phyloP scores from a whole-genome alignment of 2,113 vertebrate species.

The Neopipo cinnamomea region DNA sequence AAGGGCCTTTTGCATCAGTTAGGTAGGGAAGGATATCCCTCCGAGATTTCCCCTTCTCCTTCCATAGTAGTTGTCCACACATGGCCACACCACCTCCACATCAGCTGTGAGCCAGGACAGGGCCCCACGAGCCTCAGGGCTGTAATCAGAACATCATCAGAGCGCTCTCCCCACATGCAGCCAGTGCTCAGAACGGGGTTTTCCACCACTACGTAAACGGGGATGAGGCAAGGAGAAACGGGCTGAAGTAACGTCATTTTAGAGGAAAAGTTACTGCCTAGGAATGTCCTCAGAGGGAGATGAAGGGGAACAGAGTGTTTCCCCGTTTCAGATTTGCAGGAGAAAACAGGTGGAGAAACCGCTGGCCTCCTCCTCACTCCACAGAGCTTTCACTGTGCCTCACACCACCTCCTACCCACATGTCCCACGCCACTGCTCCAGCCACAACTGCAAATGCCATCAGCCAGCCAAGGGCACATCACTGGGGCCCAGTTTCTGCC shows the following conservation, averaged over 20 bases:
- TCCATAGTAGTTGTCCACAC: background rate
- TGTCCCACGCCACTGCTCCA: background rate
- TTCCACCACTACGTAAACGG: background rate
- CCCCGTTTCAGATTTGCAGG: background rate
- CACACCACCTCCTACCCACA: accelerated
- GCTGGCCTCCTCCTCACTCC: background rate
- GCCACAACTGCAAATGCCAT: accelerated
- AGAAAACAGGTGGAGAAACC: background rate
- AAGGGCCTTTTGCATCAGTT: background rate
- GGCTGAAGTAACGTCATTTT: background rate
- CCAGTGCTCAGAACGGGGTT: background rate
- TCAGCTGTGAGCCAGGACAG: accelerated
- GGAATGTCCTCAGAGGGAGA: background rate
- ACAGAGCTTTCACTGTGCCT: background rate
- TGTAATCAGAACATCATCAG: background rate
- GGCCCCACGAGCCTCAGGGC: background rate
- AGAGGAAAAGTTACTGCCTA: background rate
- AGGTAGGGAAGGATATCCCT: background rate
- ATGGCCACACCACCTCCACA: background rate
- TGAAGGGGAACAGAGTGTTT: background rate
- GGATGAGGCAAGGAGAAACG: background rate
- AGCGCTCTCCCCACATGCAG: accelerated
- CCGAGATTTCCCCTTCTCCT: background rate
- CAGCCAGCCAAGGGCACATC: background rate
- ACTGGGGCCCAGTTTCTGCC: background rate